Percentiles rank a stretch among this genome's conserved stretches.
Evolutionary conservation across 2,113 vertebrate species (phyloP).

Genomic region (Petrocephalus zakoni): DNA sequence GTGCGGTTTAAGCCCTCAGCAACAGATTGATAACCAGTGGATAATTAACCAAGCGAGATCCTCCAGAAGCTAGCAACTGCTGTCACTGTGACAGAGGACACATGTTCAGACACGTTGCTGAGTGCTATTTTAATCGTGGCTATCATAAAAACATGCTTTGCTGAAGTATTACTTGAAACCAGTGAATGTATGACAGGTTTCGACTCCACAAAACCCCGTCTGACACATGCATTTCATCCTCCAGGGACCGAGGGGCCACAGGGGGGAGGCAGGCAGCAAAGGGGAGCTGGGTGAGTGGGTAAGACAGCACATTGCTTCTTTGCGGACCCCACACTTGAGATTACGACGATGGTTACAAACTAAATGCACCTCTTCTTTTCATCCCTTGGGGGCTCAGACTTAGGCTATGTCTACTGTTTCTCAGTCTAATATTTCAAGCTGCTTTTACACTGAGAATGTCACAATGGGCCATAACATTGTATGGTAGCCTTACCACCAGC

Average conservation of each 20-base stretch:
- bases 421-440: background rate
- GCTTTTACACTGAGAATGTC: background rate
- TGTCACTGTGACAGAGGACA: background rate
- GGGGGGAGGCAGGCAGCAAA: constrained; percentile 56
- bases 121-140: background rate
- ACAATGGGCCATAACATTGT: too few relatives aligned
- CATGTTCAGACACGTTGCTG: background rate
- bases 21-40: background rate
- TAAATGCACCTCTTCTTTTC: background rate
- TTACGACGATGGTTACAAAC: background rate
- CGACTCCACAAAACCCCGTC: background rate
- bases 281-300: constrained; percentile 72
- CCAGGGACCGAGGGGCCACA: constrained; percentile 58
- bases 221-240: background rate
- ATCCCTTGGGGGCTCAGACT: background rate
- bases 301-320: constrained; percentile 51
- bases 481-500: background rate
- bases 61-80: background rate
- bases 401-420: background rate
- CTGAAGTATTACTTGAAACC: background rate
- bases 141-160: background rate
- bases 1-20: background rate
- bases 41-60: background rate
- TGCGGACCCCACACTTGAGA: constrained; percentile 3
- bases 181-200: background rate